Evolutionary conservation across 2,888 invertebrate species (phyloP).

Genomic region (Acanthococcus lagerstroemiae): DNA sequence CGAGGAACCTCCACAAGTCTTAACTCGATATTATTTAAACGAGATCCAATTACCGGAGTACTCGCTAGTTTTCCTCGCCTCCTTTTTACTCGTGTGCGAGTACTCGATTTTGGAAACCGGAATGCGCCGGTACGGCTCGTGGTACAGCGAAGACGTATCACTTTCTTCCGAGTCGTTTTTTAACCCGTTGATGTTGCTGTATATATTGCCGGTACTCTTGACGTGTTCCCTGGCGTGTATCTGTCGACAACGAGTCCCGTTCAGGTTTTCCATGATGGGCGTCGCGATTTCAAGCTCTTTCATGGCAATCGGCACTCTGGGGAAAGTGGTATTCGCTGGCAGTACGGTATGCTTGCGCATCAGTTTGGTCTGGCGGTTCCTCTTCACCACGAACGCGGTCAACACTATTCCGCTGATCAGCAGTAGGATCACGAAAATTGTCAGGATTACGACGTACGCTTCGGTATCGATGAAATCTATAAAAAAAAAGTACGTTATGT

Average conservation of each 20-base stretch:
- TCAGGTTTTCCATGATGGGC: slow-evolving; percentile 46
- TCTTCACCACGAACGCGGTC: slow-evolving; percentile 49
- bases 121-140: slow-evolving; percentile 49
- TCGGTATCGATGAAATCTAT: background rate
- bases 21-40: too few relatives aligned
- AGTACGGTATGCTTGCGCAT: slow-evolving; percentile 53
- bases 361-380: slow-evolving; percentile 54
- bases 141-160: slow-evolving; percentile 49
- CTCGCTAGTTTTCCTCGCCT: slow-evolving; percentile 49
- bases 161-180: slow-evolving; percentile 39
- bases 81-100: slow-evolving; percentile 44
- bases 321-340: slow-evolving; percentile 42
- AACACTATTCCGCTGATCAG: slow-evolving; percentile 54
- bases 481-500: background rate
- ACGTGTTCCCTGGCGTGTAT: slow-evolving; percentile 12
- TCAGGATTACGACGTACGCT: background rate
- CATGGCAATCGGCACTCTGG: slow-evolving; percentile 48
- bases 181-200: slow-evolving; percentile 44
- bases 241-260: slow-evolving; percentile 41
- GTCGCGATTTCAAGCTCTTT: slow-evolving; percentile 49
- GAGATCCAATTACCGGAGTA: slow-evolving; percentile 35
- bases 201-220: slow-evolving; percentile 43
- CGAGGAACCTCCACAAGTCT: too few relatives aligned
- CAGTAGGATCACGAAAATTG: slow-evolving; percentile 42
- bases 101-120: slow-evolving; percentile 45